Conservation (phyloP, 1,140 invertebrate species). For the Pseudomyrmex cubaensis region DNA sequence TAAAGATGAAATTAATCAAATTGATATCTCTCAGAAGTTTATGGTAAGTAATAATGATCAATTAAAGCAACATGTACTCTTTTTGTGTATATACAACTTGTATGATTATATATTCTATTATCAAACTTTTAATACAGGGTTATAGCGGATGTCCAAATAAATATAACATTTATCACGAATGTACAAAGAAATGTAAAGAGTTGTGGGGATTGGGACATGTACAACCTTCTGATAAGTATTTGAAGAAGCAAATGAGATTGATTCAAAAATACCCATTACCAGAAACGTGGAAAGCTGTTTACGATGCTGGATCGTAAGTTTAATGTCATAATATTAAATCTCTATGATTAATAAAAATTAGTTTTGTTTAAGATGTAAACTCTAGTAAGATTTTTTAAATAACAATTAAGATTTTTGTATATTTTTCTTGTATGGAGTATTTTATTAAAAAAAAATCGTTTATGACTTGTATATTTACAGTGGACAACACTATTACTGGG, state of each 20-base stretch:
- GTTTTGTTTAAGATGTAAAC: background rate
- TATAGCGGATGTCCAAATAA: slow-evolving; percentile 97
- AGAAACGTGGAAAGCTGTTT: slow-evolving; percentile 96
- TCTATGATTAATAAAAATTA: background rate
- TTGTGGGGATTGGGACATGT: slow-evolving; percentile 92
- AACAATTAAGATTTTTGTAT: too few relatives aligned
- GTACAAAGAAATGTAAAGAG: slow-evolving; percentile 94
- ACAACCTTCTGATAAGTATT: slow-evolving; percentile 91
- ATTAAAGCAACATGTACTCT: slow-evolving; percentile 82
- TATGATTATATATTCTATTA: background rate
- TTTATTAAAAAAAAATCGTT: slow-evolving; percentile 20
- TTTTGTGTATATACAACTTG: slow-evolving; percentile 75
- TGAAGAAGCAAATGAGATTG: slow-evolving; percentile 91
- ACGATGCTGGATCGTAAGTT: slow-evolving; percentile 93
- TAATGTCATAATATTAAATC: slow-evolving; percentile 11
- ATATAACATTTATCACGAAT: slow-evolving; percentile 97
- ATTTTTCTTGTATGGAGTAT: background rate
- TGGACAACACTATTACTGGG: slow-evolving; percentile 97
- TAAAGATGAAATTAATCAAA: slow-evolving; percentile 82
- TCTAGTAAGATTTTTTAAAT: background rate
- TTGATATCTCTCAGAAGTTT: slow-evolving; percentile 83
- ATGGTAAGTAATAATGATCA: slow-evolving; percentile 81
- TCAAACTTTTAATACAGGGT: slow-evolving; percentile 80
- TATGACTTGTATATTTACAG: slow-evolving; percentile 80
- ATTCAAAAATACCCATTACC: slow-evolving; percentile 96